Base-by-base conservation (phyloP, 2,888 invertebrate species). In the Scaptomyza flava region DNA sequence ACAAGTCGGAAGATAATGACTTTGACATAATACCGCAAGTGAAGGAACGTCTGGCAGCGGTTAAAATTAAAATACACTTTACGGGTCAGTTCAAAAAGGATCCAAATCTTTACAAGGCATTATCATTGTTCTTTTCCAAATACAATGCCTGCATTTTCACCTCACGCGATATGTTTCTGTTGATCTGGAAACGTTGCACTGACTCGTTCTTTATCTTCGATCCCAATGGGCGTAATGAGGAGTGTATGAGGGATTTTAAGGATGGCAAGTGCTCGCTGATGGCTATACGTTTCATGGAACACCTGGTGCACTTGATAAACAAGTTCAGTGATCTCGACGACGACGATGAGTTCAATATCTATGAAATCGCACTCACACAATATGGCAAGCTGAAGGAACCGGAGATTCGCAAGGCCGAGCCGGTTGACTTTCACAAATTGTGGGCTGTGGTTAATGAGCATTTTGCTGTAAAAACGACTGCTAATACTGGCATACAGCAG, bases 121-220 rank as follows among this genome's bases (percentile, higher is more conserved):
- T 92, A 1, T 77, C 83, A 5, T 47, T 90, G 4, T 91, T 80
- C 65, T 92, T 92, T 23, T 72, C 78, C 1, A 86, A 87, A 38
- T 90, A 80, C 41, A 80, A 86, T 41, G 84, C 90, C 20, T 87
- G 87, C 47, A 78, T 91, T 3, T 75, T 92, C 14, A 72, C 77
- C 0, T 84, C 89, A 0, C 71, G 79, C 2, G 83, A 87, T 20
- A 64, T 90, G 7, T 90, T 76, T 42, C 60, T 92, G 14, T 45
- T 92, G 17, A 90, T 92, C 50, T 91, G 90, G 95, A 94, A 93
- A 75, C 93, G 92, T 50, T 92, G 93, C 50, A 93, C 93, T 68
- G 81, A 87, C 12, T 81, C 87, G 0, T 95, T 92, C 84, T 94
- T 94, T 68, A 93, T 95, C 72, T 95, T 95, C 79, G 95, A 95